These are phyloP conservation scores for Syrrhaptes paradoxus DNA, from an alignment of 2,113 vertebrate genomes.

Conservation along the genomic window DNA sequence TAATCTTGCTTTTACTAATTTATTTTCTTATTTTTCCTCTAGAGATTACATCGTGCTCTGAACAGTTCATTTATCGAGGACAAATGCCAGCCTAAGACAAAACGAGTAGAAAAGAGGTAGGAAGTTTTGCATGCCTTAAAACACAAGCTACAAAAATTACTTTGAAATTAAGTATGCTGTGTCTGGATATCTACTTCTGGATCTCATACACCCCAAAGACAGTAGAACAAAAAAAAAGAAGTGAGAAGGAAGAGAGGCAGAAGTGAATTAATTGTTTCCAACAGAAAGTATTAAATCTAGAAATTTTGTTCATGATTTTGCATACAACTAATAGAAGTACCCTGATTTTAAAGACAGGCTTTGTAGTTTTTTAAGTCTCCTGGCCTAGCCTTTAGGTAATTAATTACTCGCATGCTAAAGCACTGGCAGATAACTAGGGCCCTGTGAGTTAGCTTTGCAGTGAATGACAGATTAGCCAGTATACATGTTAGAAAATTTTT, in stretches of 20 bases:
- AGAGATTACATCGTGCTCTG: conserved; percentile 94
- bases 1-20: conserved; percentile 23
- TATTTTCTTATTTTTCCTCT: conserved; percentile 61
- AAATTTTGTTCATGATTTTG: background rate
- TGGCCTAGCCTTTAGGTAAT: background rate
- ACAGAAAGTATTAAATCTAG: background rate
- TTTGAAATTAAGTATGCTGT: background rate
- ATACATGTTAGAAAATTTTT: background rate
- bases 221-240: background rate
- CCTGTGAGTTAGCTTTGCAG: background rate
- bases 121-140: background rate
- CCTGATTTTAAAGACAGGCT: background rate
- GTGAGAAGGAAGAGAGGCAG: background rate
- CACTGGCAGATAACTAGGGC: background rate
- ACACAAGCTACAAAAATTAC: background rate
- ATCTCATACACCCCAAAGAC: background rate
- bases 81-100: conserved; percentile 82
- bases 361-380: background rate
- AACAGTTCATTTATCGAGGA: conserved; percentile 91
- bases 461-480: background rate
- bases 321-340: background rate
- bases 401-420: background rate
- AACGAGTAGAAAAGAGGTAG: conserved; percentile 90
- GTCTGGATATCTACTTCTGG: background rate
- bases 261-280: background rate